Evolutionary conservation across 2,113 vertebrate genomes (phyloP).

Genomic region (Microtus ochrogaster): DNA sequence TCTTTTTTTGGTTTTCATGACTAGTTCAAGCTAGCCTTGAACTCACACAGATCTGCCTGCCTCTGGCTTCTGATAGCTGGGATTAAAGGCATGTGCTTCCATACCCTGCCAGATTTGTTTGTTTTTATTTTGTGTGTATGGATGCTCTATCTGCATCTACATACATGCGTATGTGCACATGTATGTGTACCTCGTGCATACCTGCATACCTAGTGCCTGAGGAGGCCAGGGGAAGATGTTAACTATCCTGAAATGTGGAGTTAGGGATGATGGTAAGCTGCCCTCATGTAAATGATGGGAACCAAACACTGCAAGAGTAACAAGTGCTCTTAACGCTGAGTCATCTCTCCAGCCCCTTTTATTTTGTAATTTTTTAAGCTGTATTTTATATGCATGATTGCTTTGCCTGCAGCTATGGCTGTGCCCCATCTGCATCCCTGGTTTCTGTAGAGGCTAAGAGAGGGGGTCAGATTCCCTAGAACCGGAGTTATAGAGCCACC

Average conservation of each 20-base stretch:
- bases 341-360: neutral
- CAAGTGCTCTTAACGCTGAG: neutral
- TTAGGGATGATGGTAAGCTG: neutral
- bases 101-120: neutral
- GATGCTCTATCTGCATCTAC: neutral
- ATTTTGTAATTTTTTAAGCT: neutral
- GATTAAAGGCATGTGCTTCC: neutral
- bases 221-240: neutral
- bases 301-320: neutral
- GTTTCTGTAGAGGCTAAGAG: neutral
- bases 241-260: neutral
- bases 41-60: neutral
- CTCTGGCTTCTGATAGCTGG: neutral
- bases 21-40: neutral
- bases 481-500: neutral
- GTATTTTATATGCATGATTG: neutral
- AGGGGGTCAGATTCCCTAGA: neutral
- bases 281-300: neutral
- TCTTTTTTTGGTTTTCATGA: neutral
- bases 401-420: neutral
- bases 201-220: neutral
- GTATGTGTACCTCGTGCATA: neutral
- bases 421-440: neutral
- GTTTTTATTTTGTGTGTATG: neutral
- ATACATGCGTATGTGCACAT: no score